Conservation (phyloP, 2,113 vertebrate genomes). For the Channa argus region DNA sequence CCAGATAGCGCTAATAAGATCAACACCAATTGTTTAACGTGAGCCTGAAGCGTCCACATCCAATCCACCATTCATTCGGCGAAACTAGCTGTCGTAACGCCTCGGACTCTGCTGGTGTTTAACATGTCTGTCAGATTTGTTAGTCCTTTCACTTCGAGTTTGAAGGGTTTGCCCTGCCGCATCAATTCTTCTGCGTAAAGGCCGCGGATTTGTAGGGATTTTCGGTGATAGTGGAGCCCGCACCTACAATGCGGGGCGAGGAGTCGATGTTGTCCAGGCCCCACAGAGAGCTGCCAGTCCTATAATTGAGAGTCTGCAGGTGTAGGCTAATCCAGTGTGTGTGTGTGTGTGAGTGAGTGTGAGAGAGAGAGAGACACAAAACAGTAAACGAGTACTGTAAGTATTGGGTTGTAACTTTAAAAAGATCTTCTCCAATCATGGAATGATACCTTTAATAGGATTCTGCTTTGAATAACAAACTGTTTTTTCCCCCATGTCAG, state of each 20-base stretch:
- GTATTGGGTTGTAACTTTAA: too few relatives aligned
- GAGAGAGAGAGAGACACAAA: not conserved
- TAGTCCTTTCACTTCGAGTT: too few relatives aligned
- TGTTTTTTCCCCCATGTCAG: too few relatives aligned
- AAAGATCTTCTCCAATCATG: too few relatives aligned
- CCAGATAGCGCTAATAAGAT: too few relatives aligned
- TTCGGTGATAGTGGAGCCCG: not conserved
- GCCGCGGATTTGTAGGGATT: not conserved
- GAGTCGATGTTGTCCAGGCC: conserved; percentile 23
- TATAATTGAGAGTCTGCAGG: conserved; percentile 51
- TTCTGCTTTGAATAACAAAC: too few relatives aligned
- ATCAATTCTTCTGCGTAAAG: too few relatives aligned
- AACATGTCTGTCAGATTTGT: too few relatives aligned
- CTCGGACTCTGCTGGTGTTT: too few relatives aligned
- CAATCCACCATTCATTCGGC: not conserved
- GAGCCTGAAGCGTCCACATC: not conserved
- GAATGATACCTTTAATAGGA: too few relatives aligned
- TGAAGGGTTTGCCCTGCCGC: too few relatives aligned
- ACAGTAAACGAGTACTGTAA: not conserved
- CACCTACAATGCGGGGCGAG: conserved; percentile 8
- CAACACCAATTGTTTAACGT: too few relatives aligned
- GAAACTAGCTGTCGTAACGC: not conserved
- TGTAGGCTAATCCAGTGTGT: conserved; percentile 35
- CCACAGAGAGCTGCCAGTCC: conserved; percentile 49
- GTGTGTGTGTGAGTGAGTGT: not conserved